These are phyloP conservation scores for Dendrolimus kikuchii DNA, from an alignment of 1,140 invertebrate genomes.

Conservation along the genomic window DNA sequence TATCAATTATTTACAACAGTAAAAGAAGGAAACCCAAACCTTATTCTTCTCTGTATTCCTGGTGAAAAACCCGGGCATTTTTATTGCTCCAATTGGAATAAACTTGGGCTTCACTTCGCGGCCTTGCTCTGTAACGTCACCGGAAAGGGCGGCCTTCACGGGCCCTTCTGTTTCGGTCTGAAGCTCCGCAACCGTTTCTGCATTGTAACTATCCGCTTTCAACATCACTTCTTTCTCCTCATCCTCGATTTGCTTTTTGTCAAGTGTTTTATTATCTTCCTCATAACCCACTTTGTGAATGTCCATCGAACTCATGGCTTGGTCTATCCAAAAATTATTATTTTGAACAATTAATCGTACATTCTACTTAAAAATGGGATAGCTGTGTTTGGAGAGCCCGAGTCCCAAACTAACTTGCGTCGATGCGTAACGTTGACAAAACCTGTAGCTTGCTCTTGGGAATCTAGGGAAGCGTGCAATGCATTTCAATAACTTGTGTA, in stretches of 20 bases:
- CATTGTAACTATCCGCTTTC: constrained; percentile 74
- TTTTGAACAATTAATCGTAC: too few species aligned
- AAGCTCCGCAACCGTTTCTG: constrained; percentile 34
- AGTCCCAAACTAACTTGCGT: too few species aligned
- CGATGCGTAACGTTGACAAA: too few species aligned
- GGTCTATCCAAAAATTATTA: constrained; percentile 1
- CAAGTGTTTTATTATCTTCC: constrained; percentile 74
- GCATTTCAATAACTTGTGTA: too few species aligned
- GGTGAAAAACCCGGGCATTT: constrained; percentile 87
- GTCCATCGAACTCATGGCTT: constrained; percentile 48
- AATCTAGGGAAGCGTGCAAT: too few species aligned
- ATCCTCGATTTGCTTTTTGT: constrained; percentile 81
- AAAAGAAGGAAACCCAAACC: constrained; percentile 32
- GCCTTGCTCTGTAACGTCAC: constrained; percentile 76
- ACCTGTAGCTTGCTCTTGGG: too few species aligned
- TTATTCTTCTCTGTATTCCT: constrained; percentile 82
- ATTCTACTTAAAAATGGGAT: too few species aligned
- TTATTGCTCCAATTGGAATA: constrained; percentile 86
- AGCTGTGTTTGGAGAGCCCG: too few species aligned
- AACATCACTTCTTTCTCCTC: constrained; percentile 82
- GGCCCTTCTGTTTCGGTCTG: constrained; percentile 72
- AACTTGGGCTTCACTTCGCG: constrained; percentile 83
- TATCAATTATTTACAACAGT: neutral
- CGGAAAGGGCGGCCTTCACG: constrained; percentile 68
- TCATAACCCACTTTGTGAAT: constrained; percentile 53